Conservation (phyloP, 92 coral and sea anemone genomes). For the Porites evermanni region DNA sequence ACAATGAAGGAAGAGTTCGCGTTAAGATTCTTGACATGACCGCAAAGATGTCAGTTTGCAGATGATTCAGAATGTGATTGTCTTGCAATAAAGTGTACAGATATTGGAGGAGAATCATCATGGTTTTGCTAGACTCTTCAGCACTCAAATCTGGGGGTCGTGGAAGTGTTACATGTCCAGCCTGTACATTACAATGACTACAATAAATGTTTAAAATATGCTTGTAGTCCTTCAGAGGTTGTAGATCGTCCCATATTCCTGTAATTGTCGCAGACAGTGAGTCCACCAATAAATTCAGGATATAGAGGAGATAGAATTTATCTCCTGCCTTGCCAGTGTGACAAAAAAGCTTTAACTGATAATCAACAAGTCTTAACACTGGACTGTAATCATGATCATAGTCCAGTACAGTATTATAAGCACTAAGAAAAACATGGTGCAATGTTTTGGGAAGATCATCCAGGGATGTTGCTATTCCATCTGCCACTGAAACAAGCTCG, state of each 20-base stretch:
- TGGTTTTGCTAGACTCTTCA: slow-evolving; percentile 37
- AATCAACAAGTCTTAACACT: slow-evolving; percentile 43
- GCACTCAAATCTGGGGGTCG: slow-evolving; percentile 54
- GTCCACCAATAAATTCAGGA: slow-evolving; percentile 51
- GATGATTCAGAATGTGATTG: slow-evolving; percentile 25
- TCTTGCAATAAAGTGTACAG: slow-evolving; percentile 37
- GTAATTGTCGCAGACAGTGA: slow-evolving; percentile 52
- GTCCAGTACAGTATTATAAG: slow-evolving; percentile 42
- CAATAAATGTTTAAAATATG: slow-evolving; percentile 33
- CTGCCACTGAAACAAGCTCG: slow-evolving; percentile 45
- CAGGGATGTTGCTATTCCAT: slow-evolving; percentile 40
- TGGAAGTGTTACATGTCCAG: slow-evolving; percentile 36
- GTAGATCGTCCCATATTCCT: slow-evolving; percentile 49
- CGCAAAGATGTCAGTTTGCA: slow-evolving; percentile 51
- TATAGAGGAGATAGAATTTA: slow-evolving; percentile 44
- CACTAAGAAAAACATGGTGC: slow-evolving; percentile 48
- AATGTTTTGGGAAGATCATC: slow-evolving; percentile 25
- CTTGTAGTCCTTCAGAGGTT: slow-evolving; percentile 51
- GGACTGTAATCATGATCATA: slow-evolving; percentile 29
- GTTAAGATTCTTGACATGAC: slow-evolving; percentile 48
- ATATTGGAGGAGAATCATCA: slow-evolving; percentile 35
- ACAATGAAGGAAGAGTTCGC: slow-evolving; percentile 34
- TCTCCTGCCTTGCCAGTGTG: slow-evolving; percentile 46
- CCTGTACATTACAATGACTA: slow-evolving; percentile 3
- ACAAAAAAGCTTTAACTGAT: slow-evolving; percentile 34